Percentiles rank a stretch among this genome's conserved stretches.
These are phyloP conservation scores for Gobio occitaniae DNA, from an alignment of 2,797 vertebrate genomes.

Conservation along the genomic window DNA sequence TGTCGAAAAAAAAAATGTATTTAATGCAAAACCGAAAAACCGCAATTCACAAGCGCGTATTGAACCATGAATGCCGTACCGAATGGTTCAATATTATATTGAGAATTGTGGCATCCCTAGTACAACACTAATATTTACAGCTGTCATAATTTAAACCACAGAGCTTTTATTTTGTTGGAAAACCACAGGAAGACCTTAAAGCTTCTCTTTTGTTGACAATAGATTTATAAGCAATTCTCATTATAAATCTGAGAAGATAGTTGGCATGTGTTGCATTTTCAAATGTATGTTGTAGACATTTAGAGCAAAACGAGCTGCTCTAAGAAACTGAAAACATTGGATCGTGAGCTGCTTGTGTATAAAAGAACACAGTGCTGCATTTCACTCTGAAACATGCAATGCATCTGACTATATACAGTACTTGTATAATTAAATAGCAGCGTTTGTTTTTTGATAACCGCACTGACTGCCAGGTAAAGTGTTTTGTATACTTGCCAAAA, in stretches of 20 bases:
- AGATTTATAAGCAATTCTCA: neutral
- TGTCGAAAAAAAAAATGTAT: no score
- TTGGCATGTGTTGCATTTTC: neutral
- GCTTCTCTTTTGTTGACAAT: neutral
- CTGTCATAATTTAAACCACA: neutral
- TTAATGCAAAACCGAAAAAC: no score
- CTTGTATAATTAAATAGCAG: neutral
- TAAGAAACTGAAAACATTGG: neutral
- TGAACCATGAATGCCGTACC: no score
- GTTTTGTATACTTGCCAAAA: neutral
- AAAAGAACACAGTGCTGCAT: neutral
- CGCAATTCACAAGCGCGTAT: no score
- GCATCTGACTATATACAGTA: neutral
- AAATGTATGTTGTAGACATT: neutral
- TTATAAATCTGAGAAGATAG: neutral
- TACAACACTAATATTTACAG: neutral
- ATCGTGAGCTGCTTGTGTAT: neutral
- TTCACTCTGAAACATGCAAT: neutral
- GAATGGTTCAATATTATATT: no score
- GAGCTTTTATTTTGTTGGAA: neutral
- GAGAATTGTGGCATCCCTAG: no score
- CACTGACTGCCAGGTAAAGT: neutral
- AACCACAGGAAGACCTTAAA: neutral
- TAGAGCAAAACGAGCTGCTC: no score
- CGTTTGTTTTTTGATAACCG: neutral